Percentiles rank a stretch among this genome's conserved stretches.
phyloP scores from a whole-genome alignment of 2,888 invertebrate genomes.

The Macrophya annulata region DNA sequence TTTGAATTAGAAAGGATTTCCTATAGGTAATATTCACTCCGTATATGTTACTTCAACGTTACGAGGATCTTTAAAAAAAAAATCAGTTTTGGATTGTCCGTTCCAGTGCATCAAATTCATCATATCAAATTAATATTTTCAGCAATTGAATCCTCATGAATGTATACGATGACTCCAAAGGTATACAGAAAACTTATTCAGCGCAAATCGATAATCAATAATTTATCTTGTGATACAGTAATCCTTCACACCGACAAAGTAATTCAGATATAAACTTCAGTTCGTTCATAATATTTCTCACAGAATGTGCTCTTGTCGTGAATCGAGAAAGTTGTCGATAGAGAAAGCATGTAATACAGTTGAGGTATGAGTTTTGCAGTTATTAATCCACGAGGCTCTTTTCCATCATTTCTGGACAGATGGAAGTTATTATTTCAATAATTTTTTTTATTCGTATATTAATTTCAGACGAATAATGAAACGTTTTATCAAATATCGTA shows the following conservation, averaged over 20 bases:
- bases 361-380: background rate
- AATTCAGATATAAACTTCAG: background rate
- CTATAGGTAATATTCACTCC: background rate
- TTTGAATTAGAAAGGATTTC: conserved; percentile 32
- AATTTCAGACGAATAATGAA: background rate
- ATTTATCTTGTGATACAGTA: conserved; percentile 9
- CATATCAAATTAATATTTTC: background rate
- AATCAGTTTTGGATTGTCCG: background rate
- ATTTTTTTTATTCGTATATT: background rate
- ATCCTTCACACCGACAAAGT: conserved; percentile 23
- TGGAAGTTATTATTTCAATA: background rate
- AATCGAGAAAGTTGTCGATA: conserved; percentile 29
- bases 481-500: background rate
- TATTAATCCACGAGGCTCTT: background rate
- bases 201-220: conserved; percentile 2
- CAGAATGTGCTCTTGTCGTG: conserved; percentile 43
- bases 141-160: background rate
- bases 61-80: background rate
- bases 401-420: background rate
- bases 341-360: conserved; percentile 3
- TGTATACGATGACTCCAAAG: background rate
- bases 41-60: background rate
- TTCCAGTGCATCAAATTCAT: background rate
- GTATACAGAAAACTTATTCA: background rate
- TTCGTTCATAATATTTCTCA: conserved; percentile 8